Conservation (phyloP, 1,140 invertebrate species). For the Pseudomyrmex flavicornis region DNA sequence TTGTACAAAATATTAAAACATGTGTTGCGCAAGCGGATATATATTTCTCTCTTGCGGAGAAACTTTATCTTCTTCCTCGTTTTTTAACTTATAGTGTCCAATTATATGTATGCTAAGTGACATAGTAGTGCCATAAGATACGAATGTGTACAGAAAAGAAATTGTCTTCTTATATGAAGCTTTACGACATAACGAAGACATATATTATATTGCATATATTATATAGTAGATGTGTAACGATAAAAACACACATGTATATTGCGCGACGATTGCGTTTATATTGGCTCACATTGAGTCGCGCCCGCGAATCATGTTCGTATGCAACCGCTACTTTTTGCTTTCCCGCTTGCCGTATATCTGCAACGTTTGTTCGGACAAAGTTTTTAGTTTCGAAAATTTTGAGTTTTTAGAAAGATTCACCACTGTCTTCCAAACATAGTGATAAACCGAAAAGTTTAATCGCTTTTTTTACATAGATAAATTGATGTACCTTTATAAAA, state of each 20-base stretch:
- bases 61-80: background rate
- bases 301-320: conserved; percentile 29
- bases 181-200: background rate
- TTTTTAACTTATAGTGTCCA: conserved; percentile 53
- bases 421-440: conserved; percentile 25
- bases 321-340: conserved; percentile 1
- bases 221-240: conserved; percentile 25
- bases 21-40: conserved; percentile 22
- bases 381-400: no score
- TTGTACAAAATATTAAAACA: conserved; percentile 47
- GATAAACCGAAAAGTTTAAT: conserved; percentile 16
- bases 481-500: background rate
- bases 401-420: no score
- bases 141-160: conserved; percentile 65
- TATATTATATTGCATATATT: conserved; percentile 3
- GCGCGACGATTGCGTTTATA: conserved; percentile 60
- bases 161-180: conserved; percentile 37
- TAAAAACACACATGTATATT: conserved; percentile 4
- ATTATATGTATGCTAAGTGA: conserved; percentile 58
- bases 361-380: no score
- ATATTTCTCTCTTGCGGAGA: conserved; percentile 4
- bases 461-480: background rate
- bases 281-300: conserved; percentile 81
- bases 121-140: conserved; percentile 74
- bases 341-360: background rate